Percentiles rank a stretch among this genome's conserved stretches.
These are phyloP conservation scores for Cephonodes hylas DNA, from an alignment of 2,888 invertebrate species.

Conservation along the genomic window DNA sequence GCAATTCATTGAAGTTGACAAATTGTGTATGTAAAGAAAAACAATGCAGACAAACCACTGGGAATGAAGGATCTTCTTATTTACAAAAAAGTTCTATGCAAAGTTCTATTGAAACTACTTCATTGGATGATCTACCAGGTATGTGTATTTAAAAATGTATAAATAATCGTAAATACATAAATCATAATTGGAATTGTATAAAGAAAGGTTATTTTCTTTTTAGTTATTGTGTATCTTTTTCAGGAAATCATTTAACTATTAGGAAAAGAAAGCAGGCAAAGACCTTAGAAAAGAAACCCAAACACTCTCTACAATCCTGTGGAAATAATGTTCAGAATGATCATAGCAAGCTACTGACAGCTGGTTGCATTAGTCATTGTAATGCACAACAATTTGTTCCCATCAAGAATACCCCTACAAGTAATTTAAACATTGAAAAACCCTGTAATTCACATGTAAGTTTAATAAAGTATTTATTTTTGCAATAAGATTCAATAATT, in stretches of 20 bases:
- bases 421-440: neutral
- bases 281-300: neutral
- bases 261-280: neutral
- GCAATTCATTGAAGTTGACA: slow-evolving; percentile 39
- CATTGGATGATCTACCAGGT: slow-evolving; percentile 71
- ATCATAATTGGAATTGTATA: no score
- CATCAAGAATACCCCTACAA: neutral
- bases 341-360: neutral
- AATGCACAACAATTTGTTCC: neutral
- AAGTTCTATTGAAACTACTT: slow-evolving; percentile 61
- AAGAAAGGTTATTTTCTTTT: no score
- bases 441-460: neutral
- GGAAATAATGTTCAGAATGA: neutral
- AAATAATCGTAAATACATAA: no score
- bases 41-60: slow-evolving; percentile 18
- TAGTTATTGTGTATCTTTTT: neutral
- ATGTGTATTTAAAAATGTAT: slow-evolving; percentile 16
- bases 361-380: neutral
- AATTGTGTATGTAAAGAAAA: slow-evolving; percentile 48
- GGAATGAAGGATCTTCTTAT: slow-evolving; percentile 27
- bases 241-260: neutral
- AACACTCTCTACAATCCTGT: neutral
- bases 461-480: neutral
- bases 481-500: neutral
- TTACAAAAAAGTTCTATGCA: slow-evolving; percentile 35